Evolutionary conservation across 2,888 invertebrate genomes (phyloP), one percentile per base, ranked within the genome.

Genomic region (Lordiphosa andalusiaca): DNA sequence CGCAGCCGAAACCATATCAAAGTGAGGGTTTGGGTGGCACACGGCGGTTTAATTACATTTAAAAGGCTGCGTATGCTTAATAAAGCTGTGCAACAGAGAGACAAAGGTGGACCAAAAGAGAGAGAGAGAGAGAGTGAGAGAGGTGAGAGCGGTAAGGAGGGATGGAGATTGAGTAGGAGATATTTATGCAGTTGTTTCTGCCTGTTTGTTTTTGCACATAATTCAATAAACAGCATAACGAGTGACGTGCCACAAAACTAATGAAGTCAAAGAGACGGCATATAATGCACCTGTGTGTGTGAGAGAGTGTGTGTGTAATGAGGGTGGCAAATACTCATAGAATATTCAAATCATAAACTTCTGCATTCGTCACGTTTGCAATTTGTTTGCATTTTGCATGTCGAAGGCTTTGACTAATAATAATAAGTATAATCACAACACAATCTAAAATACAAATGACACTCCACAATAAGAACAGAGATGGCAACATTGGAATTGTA

Each of bases 11-110:
- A 30, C 40, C 16, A 1, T 25, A 13, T 30, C 19, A 39, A 39
- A 9, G 21, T 7, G 38, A 23, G 25, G 6, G 3, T 30, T 30
- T 23, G 6, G 12, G 16, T 19, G 47, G 21, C 25, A 35, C 53
- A 54, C 58, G 57, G 66, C 51, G 66, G 52, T 59, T 72, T 75
- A 80, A 76, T 75, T 75, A 72, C 53, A 69, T 72, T 75, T 62
- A 65, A 75, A 72, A 72, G 62, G 60, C 50, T 64, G 67, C 67
- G 69, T 76, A 76, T 70, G 57, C 75, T 65, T 55, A 66, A 63
- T 53, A 70, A 55, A 56, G 47, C 57, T 39, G 36, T 65, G 33
- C 33, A 21, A 16, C 19, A 37, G 47, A 6, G 36, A 6, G 30
- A 12, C 9, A 30, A 1, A 6, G 35, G 2, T 2, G 5, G 19